Base-by-base conservation (phyloP, 2,888 invertebrate species). In the Xylophagus ater region DNA sequence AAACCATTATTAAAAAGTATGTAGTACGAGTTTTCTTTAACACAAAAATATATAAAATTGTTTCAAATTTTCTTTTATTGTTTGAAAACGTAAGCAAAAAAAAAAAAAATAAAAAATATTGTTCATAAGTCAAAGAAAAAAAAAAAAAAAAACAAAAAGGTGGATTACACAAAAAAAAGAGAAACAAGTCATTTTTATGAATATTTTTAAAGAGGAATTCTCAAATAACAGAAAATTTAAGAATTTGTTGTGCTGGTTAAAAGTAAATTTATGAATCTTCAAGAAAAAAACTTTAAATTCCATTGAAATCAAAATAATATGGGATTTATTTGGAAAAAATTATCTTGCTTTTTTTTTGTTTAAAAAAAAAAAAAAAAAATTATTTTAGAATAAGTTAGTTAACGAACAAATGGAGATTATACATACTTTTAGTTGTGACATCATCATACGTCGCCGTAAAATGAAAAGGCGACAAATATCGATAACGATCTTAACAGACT, bases 1-100 rank as follows among this genome's bases (percentile, higher is more conserved):
- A 90, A 90, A 71, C 89, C 90, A 65, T 75, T 65, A 52, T 60
- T 89, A 60, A 90, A 90, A 89, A 83, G 90, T 90, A 71, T 78
- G 85, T 81, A 38, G 10, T 32, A 26, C n/a, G n/a, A n/a, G n/a
- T n/a, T n/a, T n/a, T 19, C n/a, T 26, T 21, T 21, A 17, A 18
- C 35, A 28, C 5, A 7, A 14, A 18, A 8, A 32, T 13, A 12
- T 33, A 17, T 21, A 13, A 12, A 21, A 20, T n/a, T n/a, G n/a
- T n/a, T n/a, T n/a, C n/a, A n/a, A n/a, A n/a, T n/a, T n/a, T n/a
- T n/a, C n/a, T n/a, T n/a, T n/a, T n/a, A n/a, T n/a, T n/a, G n/a
- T n/a, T n/a, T n/a, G n/a, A n/a, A n/a, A n/a, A n/a, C n/a, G n/a
- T n/a, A n/a, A n/a, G n/a, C n/a, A n/a, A n/a, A n/a, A n/a, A n/a